Evolutionary conservation across 2,888 invertebrate species (phyloP).

Genomic region (Microplitis deprimator): DNA sequence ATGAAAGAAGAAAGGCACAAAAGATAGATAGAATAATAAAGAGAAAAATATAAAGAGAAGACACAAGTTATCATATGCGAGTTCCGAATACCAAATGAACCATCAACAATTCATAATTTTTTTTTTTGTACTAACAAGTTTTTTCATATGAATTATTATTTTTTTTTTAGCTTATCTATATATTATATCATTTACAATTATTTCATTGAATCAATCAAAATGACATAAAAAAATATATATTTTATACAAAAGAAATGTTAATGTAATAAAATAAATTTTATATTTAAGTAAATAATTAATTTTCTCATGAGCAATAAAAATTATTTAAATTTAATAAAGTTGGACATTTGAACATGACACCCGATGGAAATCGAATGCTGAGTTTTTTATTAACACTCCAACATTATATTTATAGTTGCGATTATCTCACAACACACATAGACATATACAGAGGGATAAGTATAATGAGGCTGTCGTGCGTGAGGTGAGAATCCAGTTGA

Average conservation of each 20-base stretch:
- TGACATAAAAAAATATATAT: not conserved
- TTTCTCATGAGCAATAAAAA: not conserved
- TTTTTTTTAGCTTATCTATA: not conserved
- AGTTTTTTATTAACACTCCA: not conserved
- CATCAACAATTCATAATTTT: slow-evolving; percentile 51
- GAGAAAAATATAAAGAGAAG: slow-evolving; percentile 7
- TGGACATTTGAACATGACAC: not conserved
- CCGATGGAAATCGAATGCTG: not conserved
- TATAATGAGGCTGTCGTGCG: slow-evolving; percentile 52
- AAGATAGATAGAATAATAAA: slow-evolving; percentile 12
- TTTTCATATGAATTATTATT: not conserved
- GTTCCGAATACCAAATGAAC: slow-evolving; percentile 52
- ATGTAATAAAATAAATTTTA: not conserved
- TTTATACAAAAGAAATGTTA: not conserved
- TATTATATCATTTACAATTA: not conserved
- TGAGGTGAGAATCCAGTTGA: slow-evolving; percentile 51
- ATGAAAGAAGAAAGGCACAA: not conserved
- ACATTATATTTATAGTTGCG: slow-evolving; percentile 49
- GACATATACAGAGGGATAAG: slow-evolving; percentile 15
- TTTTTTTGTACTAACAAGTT: slow-evolving; percentile 14
- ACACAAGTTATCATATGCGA: slow-evolving; percentile 31
- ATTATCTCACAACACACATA: slow-evolving; percentile 45
- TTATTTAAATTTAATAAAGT: not conserved
- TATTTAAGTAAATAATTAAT: not conserved
- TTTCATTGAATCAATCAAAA: not conserved